Base-by-base conservation (phyloP, 1,140 invertebrate species). In the Cydia pomonella region DNA sequence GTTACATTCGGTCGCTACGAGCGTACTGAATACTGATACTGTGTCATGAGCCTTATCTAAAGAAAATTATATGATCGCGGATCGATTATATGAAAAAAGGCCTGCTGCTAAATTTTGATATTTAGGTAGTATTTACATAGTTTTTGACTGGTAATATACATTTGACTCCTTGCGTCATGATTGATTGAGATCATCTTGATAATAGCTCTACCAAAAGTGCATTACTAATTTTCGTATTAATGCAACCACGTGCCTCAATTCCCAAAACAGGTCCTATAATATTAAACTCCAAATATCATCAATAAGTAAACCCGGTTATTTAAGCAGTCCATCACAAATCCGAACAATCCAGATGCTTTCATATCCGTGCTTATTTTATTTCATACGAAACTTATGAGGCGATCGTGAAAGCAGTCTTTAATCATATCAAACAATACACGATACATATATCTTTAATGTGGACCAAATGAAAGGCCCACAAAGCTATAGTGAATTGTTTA, bases 401-500 rank as follows among this genome's bases (percentile, higher is more conserved):
- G 63, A 69, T 29, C 64, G 64, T 33, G 64, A 69, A 69, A 69
- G 64, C 64, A 18, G 64, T 69, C 64, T 69, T 69, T 69, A 69
- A 69, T 69, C 64, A 69, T 69, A 69, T 29, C 64, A 33, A 69
- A 69, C 64, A 69, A 69, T 69, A 69, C 64, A 16, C 29, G 64
- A 69, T 69, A 69, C 64, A 69, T 69, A 69, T 69, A 69, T 69
- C 64, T 69, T 69, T 38, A 69, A 21, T 38, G 64, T 69, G 64
- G 64, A 69, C 64, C 29, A 69, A 69, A 64, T 64, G 73, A 89
- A 76, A 82, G 76, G 78, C 76, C 75, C 75, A 80, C 79, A 74
- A 77, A 25, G 47, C 77, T 71, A 78, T 73, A 74, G 63, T 81
- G 71, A 74, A 78, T 78, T 78, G 78, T 82, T 82, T 82, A 82